Base-by-base conservation (phyloP, 2,888 invertebrate genomes). In the Drosophila aldrichi region DNA sequence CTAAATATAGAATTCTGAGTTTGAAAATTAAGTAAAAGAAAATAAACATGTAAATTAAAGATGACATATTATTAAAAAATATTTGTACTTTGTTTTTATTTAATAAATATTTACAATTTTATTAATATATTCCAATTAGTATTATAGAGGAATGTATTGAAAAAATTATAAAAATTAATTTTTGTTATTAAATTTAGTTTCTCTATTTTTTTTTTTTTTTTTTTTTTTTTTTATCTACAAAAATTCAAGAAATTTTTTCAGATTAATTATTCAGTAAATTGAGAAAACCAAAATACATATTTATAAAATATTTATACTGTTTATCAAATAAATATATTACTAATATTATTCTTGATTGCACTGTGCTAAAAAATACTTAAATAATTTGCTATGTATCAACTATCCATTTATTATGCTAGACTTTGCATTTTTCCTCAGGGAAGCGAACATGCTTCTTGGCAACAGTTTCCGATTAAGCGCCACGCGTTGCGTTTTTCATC, bases 401-500 rank as follows among this genome's bases (percentile, higher is more conserved):
- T 44, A 16, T 46, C 38, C 18, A 14, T 29, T 22, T 22, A 16
- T 44, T 52, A 51, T 48, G 36, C 1, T 34, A 3, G 16, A 34
- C 16, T 36, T 57, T 46, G 54, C 29, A 40, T 29, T 63, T 63
- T 62, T 38, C 43, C 48, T 40, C 16, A 7, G 16, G 20, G 25
- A 20, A 4, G 43, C 44, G 32, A 20, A 20, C 16, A 55, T 18
- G 52, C 41, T 46, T 65, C 55, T 64, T 43, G 25, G 20, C 18
- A 38, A 49, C 20, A 51, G 46, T 38, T 67, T 43, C 49, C 44
- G 36, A n/a, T 40, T 14, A 43, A 29, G 41, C 41, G 65, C 34
- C 59, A 65, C 56, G 65, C 40, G 25, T 44, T 46, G 49, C 22
- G 32, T 16, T 41, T 55, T 49, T 55, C 25, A 52, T 65, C 12